Conservation (phyloP, 2,113 vertebrate genomes). For the Siphamia tubifer region DNA sequence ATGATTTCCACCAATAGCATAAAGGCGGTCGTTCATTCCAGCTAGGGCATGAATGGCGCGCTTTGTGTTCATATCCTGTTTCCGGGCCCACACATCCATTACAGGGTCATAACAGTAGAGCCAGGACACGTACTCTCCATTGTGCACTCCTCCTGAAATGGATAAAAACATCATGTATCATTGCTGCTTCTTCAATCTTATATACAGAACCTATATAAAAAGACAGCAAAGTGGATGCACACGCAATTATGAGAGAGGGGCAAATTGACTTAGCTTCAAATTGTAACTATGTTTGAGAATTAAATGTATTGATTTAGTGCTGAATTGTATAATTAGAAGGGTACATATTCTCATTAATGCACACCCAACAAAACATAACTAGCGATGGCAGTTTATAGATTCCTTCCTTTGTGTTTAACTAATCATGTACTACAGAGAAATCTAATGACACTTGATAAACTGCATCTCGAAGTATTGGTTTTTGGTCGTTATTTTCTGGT, state of each 20-base stretch:
- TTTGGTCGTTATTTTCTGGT: not conserved
- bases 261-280: too few relatives aligned
- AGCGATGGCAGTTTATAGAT: not conserved
- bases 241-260: not conserved
- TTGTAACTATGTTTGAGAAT: too few relatives aligned
- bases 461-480: not conserved
- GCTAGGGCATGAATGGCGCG: slow-evolving; percentile 95
- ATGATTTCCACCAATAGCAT: slow-evolving; percentile 98
- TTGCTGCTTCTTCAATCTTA: too few relatives aligned
- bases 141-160: slow-evolving; percentile 94
- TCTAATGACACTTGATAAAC: not conserved
- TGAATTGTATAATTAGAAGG: not conserved
- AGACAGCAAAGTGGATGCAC: not conserved
- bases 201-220: too few relatives aligned
- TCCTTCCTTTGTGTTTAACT: not conserved
- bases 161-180: slow-evolving; percentile 16
- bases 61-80: slow-evolving; percentile 99
- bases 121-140: slow-evolving; percentile 98
- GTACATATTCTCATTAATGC: not conserved
- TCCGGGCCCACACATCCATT: slow-evolving; percentile 99
- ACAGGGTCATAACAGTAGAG: slow-evolving; percentile 97
- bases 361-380: not conserved
- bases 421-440: not conserved
- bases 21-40: slow-evolving; percentile 97
- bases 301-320: not conserved